A percentile compares a stretch with the other conserved stretches of the same genome.
Conservation (phyloP, 1,140 invertebrate species). For the Condylostylus longicornis region DNA sequence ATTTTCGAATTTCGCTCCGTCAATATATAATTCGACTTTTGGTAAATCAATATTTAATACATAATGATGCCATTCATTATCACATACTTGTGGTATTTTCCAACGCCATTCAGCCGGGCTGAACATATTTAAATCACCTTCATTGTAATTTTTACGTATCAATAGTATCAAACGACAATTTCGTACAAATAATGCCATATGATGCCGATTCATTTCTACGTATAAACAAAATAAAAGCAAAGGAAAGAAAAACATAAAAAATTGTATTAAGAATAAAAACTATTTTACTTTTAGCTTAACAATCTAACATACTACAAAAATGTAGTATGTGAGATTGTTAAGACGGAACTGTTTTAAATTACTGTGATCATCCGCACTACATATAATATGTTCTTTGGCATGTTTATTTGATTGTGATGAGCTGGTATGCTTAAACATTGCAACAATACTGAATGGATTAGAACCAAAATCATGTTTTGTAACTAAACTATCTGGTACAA, state of each 20-base stretch:
- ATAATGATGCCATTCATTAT: slow-evolving; percentile 98
- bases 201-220: slow-evolving; percentile 93
- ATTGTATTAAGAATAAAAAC: slow-evolving; percentile 2
- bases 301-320: too few species aligned
- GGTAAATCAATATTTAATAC: slow-evolving; percentile 83
- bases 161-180: slow-evolving; percentile 92
- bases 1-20: slow-evolving; percentile 65
- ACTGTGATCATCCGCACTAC: slow-evolving; percentile 93
- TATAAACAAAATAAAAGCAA: slow-evolving; percentile 6
- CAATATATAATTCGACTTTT: slow-evolving; percentile 73
- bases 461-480: slow-evolving; percentile 23
- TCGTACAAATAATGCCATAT: slow-evolving; percentile 90
- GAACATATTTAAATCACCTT: slow-evolving; percentile 89
- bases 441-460: slow-evolving; percentile 69
- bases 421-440: slow-evolving; percentile 53
- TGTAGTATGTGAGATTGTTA: too few species aligned
- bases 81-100: slow-evolving; percentile 83
- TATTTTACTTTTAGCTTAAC: too few species aligned
- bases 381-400: slow-evolving; percentile 86
- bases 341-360: slow-evolving; percentile 36
- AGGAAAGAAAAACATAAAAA: slow-evolving; percentile 1
- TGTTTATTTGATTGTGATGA: slow-evolving; percentile 55
- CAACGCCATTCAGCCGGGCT: slow-evolving; percentile 95
- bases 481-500: slow-evolving; percentile 59
- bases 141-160: slow-evolving; percentile 78